Conservation (phyloP, 2,113 vertebrate genomes). For the Tylochromis polylepis region DNA sequence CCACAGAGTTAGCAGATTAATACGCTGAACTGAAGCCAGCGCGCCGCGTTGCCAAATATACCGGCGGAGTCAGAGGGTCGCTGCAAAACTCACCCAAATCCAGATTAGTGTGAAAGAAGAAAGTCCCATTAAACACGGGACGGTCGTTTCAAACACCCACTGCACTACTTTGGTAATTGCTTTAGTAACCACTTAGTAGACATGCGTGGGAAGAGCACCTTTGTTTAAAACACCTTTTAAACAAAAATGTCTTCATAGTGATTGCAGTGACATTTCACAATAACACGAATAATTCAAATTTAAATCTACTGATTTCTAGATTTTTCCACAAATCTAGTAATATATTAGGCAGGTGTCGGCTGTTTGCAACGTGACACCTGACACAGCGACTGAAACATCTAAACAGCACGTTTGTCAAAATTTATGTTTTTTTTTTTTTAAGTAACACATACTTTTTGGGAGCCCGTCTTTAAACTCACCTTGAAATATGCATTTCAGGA, state of each 20-base stretch:
- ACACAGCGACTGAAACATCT: not conserved
- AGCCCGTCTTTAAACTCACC: conserved; percentile 24
- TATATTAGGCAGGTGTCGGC: not conserved
- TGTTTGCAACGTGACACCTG: not conserved
- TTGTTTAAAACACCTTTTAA: not conserved
- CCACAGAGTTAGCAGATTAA: not conserved
- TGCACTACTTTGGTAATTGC: not conserved
- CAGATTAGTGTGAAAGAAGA: accelerated
- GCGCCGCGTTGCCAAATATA: not conserved
- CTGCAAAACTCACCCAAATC: not conserved
- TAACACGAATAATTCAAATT: not conserved
- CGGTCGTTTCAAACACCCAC: not conserved
- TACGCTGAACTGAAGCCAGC: not conserved
- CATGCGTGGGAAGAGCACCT: not conserved
- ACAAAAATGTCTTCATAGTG: not conserved
- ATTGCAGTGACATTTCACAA: not conserved
- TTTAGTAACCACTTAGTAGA: not conserved
- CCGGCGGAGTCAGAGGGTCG: not conserved
- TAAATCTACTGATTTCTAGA: not conserved
- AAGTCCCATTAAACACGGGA: not conserved
- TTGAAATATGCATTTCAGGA: conserved; percentile 49
- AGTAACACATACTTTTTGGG: not conserved
- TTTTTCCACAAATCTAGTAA: not conserved
- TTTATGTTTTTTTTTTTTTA: not conserved
- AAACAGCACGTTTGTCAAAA: not conserved